Evolutionary conservation across 2,888 invertebrate species (phyloP), one percentile per base, ranked within the genome.

Genomic region (Andrena minutula): DNA sequence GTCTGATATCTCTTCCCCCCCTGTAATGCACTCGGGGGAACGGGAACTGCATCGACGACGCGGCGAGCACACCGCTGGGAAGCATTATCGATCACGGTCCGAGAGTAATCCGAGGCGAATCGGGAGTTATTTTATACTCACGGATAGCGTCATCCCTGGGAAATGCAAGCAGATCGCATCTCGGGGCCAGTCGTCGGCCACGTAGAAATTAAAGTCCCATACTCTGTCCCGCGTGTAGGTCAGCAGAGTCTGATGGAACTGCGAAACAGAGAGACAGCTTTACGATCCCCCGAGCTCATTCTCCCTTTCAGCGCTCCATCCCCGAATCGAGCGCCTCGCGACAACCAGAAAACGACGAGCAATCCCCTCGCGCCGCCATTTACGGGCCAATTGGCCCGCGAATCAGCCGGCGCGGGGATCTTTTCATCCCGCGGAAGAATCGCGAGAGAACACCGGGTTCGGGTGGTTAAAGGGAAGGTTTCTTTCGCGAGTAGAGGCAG

Each of bases 161-260:
- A 98, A 98, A 94, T 98, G 98, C 91, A 97, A 95, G 93, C 97
- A 96, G 93, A 98, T 96, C 89, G 97, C 97, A 71, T 92, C 90
- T 90, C 97, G 97, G 75, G 98, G 98, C 98, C 98, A 98, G 94
- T 96, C 96, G 94, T 97, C 97, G 92, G 97, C 96, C 94, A 98
- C 97, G 96, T 98, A 98, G 95, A 98, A 98, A 95, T 97, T 95
- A 95, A 98, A 98, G 94, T 98, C 96, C 98, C 98, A 98, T 94
- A 98, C 97, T 93, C 96, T 96, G 95, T 98, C 97, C 95, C 96
- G 96, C 94, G 97, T 96, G 95, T 97, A 97, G 95, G 98, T 98
- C 95, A 97, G 96, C 94, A 98, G 96, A 94, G 98, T 98, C 95
- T 98, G 97, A 95, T 98, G 98, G 95, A 98, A 97, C 98, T 98